A percentile compares a stretch with the other conserved stretches of the same genome.
These are phyloP conservation scores for Lanius ludovicianus DNA, from an alignment of 2,113 vertebrate species.

Conservation along the genomic window DNA sequence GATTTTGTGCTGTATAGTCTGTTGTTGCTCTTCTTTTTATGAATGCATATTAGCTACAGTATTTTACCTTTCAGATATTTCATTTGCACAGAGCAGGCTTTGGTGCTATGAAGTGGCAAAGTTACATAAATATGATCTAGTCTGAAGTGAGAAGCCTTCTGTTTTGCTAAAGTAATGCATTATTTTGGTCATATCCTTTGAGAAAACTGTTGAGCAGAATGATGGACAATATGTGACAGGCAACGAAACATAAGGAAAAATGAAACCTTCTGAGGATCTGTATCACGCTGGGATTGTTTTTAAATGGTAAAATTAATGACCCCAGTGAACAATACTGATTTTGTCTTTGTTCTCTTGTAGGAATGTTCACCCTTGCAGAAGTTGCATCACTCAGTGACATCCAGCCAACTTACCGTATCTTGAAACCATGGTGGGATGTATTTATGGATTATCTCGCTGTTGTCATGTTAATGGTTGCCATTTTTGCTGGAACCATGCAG, in stretches of 20 bases:
- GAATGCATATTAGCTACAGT: neutral
- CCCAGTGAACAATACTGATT: neutral
- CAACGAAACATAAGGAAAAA: neutral
- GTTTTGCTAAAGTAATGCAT: neutral
- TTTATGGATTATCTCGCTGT: conserved; percentile 99
- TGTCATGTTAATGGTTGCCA: conserved; percentile 98
- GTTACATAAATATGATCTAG: neutral
- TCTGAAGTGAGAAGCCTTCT: neutral
- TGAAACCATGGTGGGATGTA: conserved; percentile 99
- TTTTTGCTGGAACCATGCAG: conserved; percentile 99
- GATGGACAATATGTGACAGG: neutral
- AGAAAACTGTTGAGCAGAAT: neutral
- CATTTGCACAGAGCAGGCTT: neutral
- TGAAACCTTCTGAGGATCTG: neutral
- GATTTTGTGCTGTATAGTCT: neutral
- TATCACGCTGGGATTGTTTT: neutral
- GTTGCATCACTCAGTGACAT: conserved; percentile 98
- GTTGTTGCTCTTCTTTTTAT: neutral
- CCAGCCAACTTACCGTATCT: conserved; percentile 95
- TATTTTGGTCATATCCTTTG: neutral
- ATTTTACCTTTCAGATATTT: neutral
- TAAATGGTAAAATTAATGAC: neutral
- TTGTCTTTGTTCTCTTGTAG: conserved; percentile 76
- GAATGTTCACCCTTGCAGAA: conserved; percentile 99
- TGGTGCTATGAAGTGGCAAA: neutral